A percentile compares a stretch with the other conserved stretches of the same genome.
Evolutionary conservation across 92 coral and sea anemone species (phyloP).

Genomic region (Micromussa lordhowensis): DNA sequence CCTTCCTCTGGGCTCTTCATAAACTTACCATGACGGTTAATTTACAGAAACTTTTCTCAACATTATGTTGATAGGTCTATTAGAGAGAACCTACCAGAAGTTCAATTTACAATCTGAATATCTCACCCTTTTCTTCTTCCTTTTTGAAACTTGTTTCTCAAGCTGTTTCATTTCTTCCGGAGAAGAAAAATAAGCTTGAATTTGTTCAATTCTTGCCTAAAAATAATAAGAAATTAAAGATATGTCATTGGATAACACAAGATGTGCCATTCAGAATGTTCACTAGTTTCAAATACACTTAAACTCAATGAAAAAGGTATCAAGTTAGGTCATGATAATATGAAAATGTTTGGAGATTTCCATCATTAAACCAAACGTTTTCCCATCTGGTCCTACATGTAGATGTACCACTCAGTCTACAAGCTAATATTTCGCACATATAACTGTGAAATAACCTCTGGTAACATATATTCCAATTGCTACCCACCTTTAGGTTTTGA

Average conservation of each 20-base stretch:
- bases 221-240: not conserved
- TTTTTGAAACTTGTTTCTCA: conserved; percentile 60
- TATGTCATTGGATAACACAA: too few species aligned
- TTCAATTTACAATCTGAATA: not conserved
- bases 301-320: too few species aligned
- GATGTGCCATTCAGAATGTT: too few species aligned
- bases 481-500: conserved; percentile 64
- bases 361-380: not conserved
- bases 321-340: too few species aligned
- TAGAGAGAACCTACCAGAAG: not conserved
- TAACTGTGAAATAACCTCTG: not conserved
- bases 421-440: too few species aligned
- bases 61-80: not conserved
- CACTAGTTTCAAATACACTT: too few species aligned
- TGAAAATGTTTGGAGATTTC: too few species aligned
- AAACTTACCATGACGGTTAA: too few species aligned
- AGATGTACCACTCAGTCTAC: too few species aligned
- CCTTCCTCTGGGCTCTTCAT: too few species aligned
- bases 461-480: not conserved
- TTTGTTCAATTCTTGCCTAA: conserved; percentile 74
- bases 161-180: conserved; percentile 64
- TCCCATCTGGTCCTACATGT: not conserved
- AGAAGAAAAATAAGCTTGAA: conserved; percentile 62
- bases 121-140: conserved; percentile 86
- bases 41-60: too few species aligned